These are phyloP conservation scores for Gastrophysa polygoni DNA, from an alignment of 2,888 invertebrate genomes.

Conservation along the genomic window DNA sequence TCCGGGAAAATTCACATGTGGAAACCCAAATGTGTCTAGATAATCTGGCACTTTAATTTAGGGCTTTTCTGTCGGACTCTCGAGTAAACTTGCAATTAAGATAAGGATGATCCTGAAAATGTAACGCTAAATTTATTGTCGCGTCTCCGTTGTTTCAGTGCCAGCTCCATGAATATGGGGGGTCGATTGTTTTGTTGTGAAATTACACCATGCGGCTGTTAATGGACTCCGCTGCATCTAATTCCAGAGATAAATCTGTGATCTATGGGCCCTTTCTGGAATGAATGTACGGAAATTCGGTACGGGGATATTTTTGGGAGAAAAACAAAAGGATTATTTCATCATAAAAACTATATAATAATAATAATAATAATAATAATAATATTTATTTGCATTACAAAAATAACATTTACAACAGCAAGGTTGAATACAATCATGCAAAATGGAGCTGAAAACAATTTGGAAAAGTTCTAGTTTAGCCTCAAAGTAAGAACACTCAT, in stretches of 20 bases:
- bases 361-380: too few species aligned
- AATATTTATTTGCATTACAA: too few species aligned
- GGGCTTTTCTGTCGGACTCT: conserved; percentile 39
- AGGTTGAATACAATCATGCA: too few species aligned
- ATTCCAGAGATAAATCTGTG: neutral
- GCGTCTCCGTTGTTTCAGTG: conserved; percentile 39
- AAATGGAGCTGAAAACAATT: too few species aligned
- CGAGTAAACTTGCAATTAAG: conserved; percentile 51
- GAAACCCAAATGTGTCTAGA: conserved; percentile 45
- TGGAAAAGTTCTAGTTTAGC: too few species aligned
- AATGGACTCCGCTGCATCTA: neutral
- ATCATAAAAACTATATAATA: too few species aligned
- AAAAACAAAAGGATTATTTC: too few species aligned
- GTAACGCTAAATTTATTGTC: conserved; percentile 40
- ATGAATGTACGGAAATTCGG: neutral
- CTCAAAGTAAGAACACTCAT: too few species aligned
- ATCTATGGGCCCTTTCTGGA: neutral
- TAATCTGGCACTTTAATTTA: conserved; percentile 50
- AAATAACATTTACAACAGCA: too few species aligned
- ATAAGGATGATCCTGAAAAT: conserved; percentile 46
- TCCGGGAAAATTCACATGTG: conserved; percentile 40
- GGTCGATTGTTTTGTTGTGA: conserved; percentile 5
- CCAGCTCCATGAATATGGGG: conserved; percentile 16
- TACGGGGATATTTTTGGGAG: too few species aligned
- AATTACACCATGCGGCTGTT: neutral